Evolutionary conservation across 2,797 vertebrate species (phyloP).

Genomic region (Acanthurus tractus): DNA sequence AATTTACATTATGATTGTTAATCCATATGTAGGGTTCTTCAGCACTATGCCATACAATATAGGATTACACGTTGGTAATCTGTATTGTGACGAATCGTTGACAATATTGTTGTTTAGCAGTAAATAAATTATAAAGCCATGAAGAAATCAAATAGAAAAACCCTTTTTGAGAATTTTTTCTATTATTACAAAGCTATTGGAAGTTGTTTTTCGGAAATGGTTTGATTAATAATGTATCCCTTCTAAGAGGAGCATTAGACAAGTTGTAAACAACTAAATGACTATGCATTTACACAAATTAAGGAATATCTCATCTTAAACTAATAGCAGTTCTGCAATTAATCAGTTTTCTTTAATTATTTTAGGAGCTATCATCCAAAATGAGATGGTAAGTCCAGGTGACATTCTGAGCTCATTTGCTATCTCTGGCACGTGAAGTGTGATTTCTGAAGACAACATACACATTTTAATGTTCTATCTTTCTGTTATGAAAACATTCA

Average conservation of each 20-base stretch:
- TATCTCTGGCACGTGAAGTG: conserved; percentile 52
- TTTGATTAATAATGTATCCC: not conserved
- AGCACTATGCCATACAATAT: not conserved
- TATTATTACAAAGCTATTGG: not conserved
- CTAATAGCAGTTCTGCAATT: conserved; percentile 19
- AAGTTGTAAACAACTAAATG: not conserved
- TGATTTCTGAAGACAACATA: conserved; percentile 44
- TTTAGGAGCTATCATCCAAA: conserved; percentile 29
- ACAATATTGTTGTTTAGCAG: conserved; percentile 4
- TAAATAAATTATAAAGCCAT: conserved; percentile 24
- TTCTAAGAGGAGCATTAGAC: not conserved
- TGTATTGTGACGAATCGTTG: no score
- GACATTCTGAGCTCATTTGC: conserved; percentile 46
- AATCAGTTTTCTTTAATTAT: conserved; percentile 10
- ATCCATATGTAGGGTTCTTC: not conserved
- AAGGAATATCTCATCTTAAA: conserved; percentile 13
- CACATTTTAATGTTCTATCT: conserved; percentile 32
- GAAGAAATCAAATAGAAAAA: not conserved
- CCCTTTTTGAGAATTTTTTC: not conserved
- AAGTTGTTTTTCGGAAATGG: not conserved
- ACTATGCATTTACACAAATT: not conserved
- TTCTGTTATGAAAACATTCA: conserved; percentile 46
- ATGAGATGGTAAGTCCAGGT: conserved; percentile 46
- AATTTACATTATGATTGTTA: not conserved
- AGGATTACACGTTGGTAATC: no score